Base-by-base conservation (phyloP, 2,888 invertebrate genomes). In the Drosophila engyochracea region DNA sequence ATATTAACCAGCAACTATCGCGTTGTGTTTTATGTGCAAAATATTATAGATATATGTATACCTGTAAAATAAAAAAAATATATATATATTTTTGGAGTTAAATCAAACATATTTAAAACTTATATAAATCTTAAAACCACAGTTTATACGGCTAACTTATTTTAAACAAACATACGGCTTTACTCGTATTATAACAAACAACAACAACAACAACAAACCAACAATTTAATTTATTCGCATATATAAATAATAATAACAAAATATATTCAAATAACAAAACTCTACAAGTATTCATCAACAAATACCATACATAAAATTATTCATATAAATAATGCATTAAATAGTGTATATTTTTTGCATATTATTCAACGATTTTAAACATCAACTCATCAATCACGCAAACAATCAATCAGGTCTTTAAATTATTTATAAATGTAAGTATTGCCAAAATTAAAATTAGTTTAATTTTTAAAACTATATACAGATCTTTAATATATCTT, bases 21-120 rank as follows among this genome's bases (percentile, higher is more conserved):
- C 75, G 82, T 86, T 84, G 86, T 86, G 81, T 86, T 89, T 84
- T 71, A 76, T 83, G 88, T 87, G 83, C 76, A 86, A 89, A 81
- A 83, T 76, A 78, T 39, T 74, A 70, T 59, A 69, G 54, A 55
- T 55, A 69, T 51, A 71, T 55, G 55, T 52, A 69, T 44, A 69
- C 54, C 37, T 47, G 44, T 39, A 54, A 52, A 62, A 64, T 22
- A 53, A 67, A 53, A 67, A 49, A 82, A 31, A 78, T 16, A 68
- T n/a, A 77, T 51, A 84, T 83, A 82, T 87, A 84, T 85, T 85
- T 85, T 85, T 84, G 85, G 85, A 87, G 72, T 60, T 53, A 41
- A 71, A 79, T 67, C 70, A 74, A 73, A 57, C 54, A 63, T 67
- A 67, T 25, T 63, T 61, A 39, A 37, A 28, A 44, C 52, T 52